Conservation (phyloP, 1,140 invertebrate genomes). For the Diploscapter pachys region DNA sequence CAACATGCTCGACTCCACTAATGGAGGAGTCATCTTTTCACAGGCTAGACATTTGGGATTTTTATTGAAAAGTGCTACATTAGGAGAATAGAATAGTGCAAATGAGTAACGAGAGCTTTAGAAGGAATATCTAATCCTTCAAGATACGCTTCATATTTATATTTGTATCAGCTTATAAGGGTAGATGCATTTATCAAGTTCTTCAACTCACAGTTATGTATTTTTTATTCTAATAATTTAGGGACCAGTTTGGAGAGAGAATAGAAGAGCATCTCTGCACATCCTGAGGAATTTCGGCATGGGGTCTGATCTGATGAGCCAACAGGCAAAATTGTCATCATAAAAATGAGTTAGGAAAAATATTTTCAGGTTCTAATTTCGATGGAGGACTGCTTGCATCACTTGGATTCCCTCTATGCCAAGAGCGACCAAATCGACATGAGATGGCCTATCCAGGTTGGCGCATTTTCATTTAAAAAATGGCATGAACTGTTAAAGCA, state of each 20-base stretch:
- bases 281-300: constrained; percentile 31
- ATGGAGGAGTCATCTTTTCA: constrained; percentile 16
- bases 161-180: no score
- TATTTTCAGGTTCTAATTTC: constrained; percentile 9
- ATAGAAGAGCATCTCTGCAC: constrained; percentile 17
- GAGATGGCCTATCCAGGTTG: constrained; percentile 7
- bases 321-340: constrained; percentile 17
- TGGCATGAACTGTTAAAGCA: no score
- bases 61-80: no score
- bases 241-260: constrained; percentile 21
- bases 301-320: constrained; percentile 26
- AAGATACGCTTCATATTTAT: no score
- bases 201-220: no score
- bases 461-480: not conserved
- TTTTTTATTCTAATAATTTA: not conserved
- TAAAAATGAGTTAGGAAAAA: not conserved
- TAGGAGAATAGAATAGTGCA: no score
- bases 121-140: no score
- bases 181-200: no score
- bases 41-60: not conserved
- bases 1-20: not conserved
- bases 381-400: not conserved
- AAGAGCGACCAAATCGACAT: not conserved
- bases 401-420: not conserved
- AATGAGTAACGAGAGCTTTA: no score